These are phyloP conservation scores for Chiloscyllium punctatum DNA, from an alignment of 2,797 vertebrate genomes.

Conservation along the genomic window DNA sequence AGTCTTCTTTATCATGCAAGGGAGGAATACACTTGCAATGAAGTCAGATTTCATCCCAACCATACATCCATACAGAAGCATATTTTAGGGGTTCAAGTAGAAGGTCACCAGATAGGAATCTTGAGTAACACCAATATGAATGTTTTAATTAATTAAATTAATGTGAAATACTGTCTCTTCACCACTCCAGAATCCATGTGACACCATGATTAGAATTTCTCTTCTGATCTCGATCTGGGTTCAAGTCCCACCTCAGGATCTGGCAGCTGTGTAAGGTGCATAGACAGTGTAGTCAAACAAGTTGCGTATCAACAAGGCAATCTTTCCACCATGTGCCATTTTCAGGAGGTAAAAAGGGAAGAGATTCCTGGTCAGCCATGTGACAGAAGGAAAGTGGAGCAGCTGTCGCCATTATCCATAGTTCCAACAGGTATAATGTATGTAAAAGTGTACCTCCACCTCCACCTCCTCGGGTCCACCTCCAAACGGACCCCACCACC, in stretches of 20 bases:
- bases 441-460: neutral
- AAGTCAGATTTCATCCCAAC: neutral
- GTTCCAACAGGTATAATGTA: neutral
- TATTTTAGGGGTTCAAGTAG: neutral
- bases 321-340: neutral
- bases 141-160: neutral
- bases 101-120: neutral
- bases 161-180: neutral
- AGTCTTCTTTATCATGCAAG: neutral
- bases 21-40: neutral
- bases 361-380: neutral
- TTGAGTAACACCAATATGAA: neutral
- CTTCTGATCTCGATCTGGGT: too few species aligned
- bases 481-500: too few species aligned
- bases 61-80: neutral
- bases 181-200: too few species aligned
- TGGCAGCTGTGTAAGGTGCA: too few species aligned
- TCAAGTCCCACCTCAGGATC: neutral
- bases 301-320: neutral
- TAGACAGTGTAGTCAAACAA: neutral
- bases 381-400: neutral
- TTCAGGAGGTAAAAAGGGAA: neutral
- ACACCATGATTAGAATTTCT: too few species aligned
- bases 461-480: too few species aligned
- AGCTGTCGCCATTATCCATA: neutral